Evolutionary conservation across 2,113 vertebrate genomes (phyloP).

Genomic region (Gallinago undulata): DNA sequence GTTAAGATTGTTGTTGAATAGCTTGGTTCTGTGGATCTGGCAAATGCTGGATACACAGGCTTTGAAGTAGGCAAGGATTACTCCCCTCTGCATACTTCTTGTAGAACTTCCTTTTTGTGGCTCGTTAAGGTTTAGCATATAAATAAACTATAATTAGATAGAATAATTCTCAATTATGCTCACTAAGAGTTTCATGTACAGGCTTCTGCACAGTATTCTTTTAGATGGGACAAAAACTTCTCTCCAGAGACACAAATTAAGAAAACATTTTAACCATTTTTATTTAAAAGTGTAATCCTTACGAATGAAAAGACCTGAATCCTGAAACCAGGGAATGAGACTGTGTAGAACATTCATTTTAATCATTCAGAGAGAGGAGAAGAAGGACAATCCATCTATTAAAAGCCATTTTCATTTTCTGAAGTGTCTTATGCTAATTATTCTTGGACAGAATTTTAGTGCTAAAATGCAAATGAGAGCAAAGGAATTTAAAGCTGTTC

Average conservation of each 20-base stretch:
- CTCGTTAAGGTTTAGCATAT: background rate
- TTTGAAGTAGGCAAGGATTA: background rate
- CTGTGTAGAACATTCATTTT: background rate
- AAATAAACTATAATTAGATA: background rate
- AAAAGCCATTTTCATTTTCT: slow-evolving; percentile 1
- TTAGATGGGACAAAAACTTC: background rate
- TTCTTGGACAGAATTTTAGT: background rate
- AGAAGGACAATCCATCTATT: background rate
- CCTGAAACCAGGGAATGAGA: background rate
- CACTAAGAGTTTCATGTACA: background rate
- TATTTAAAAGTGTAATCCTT: background rate
- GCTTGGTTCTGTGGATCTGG: background rate
- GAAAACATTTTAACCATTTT: background rate
- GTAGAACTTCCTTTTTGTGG: background rate
- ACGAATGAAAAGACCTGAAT: background rate
- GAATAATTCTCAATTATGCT: background rate
- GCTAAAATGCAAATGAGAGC: background rate
- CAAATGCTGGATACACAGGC: background rate
- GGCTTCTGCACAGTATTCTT: background rate
- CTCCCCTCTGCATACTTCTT: background rate
- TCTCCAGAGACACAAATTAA: background rate
- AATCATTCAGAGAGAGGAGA: background rate
- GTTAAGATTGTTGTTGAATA: background rate
- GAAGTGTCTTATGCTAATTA: background rate
- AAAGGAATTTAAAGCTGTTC: background rate